Percentiles rank a stretch among this genome's conserved stretches.
Conservation (phyloP, 2,113 vertebrate species). For the Bothrops jararaca region DNA sequence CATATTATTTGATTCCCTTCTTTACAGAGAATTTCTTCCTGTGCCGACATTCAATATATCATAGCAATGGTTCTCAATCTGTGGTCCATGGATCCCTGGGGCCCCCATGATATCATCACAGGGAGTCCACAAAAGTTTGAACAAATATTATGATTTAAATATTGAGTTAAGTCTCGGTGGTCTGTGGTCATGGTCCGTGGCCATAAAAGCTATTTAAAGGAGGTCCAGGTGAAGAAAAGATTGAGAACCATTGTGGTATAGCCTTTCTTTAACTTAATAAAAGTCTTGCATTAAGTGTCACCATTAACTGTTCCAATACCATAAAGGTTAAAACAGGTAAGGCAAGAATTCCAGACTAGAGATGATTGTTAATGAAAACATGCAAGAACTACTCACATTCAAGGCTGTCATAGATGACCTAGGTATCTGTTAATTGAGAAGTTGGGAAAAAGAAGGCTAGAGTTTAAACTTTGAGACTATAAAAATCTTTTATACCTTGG, state of each 20-base stretch:
- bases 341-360: not conserved
- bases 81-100: not conserved
- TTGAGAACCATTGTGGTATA: not conserved
- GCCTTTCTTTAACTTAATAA: not conserved
- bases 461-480: not conserved
- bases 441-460: not conserved
- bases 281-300: not conserved
- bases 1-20: not conserved
- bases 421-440: not conserved
- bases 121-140: not conserved
- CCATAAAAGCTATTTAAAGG: not conserved
- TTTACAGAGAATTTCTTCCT: not conserved
- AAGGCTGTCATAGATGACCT: not conserved
- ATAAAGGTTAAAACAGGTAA: not conserved
- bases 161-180: not conserved
- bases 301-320: not conserved
- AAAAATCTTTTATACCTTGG: not conserved
- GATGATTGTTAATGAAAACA: not conserved
- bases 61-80: not conserved
- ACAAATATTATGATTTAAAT: not conserved
- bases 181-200: not conserved
- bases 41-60: not conserved
- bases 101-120: not conserved
- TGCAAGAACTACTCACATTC: not conserved
- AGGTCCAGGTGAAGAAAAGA: not conserved